Percentiles rank a stretch among this genome's conserved stretches.
Evolutionary conservation across 2,797 vertebrate genomes (phyloP).

Genomic region (Onychomys leucogaster): DNA sequence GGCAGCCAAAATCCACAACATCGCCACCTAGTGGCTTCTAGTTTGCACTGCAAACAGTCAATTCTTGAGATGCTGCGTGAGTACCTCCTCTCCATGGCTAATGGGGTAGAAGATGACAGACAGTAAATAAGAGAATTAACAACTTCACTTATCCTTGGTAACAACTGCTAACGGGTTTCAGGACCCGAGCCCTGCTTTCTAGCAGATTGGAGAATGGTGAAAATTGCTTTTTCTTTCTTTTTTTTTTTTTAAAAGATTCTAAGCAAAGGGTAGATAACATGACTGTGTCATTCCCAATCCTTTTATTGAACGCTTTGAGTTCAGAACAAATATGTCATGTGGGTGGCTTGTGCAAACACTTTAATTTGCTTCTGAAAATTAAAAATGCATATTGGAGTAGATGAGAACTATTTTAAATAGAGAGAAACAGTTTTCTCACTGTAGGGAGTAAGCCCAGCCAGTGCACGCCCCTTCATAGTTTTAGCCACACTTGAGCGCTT

Average conservation of each 20-base stretch:
- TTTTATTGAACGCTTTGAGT: constrained; percentile 29
- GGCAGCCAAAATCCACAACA: constrained; percentile 44
- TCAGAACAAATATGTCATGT: background rate
- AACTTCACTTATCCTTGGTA: background rate
- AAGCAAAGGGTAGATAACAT: background rate
- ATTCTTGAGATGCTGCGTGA: background rate
- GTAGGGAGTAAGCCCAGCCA: background rate
- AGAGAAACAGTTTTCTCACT: background rate
- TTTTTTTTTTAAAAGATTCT: background rate
- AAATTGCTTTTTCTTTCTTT: background rate
- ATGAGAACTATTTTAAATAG: background rate
- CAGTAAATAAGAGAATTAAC: background rate
- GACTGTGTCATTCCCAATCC: background rate
- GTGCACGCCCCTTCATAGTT: background rate
- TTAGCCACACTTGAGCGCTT: background rate
- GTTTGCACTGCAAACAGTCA: constrained; percentile 54
- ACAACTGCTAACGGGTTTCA: background rate
- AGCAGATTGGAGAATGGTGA: constrained; percentile 17
- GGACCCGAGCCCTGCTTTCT: background rate
- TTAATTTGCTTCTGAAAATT: constrained; percentile 42
- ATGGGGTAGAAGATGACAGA: background rate
- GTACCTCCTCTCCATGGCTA: background rate
- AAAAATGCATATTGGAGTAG: background rate
- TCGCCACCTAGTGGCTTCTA: constrained; percentile 73
- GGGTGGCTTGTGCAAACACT: background rate